Evolutionary conservation across 2,797 vertebrate species (phyloP), one percentile per base, ranked within the genome.

Genomic region (Spondyliosoma cantharus): DNA sequence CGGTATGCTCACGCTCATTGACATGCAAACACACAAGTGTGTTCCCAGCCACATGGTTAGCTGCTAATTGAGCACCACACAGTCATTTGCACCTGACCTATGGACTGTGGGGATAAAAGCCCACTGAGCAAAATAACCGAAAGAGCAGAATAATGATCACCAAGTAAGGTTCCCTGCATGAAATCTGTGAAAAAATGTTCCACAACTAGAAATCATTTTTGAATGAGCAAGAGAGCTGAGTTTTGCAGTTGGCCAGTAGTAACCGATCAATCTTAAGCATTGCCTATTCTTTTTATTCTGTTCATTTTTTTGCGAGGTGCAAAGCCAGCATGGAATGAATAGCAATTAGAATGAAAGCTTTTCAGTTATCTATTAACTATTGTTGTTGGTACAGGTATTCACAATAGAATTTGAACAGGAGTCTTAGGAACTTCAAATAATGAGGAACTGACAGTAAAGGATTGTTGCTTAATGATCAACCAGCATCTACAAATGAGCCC

Each of bases 391-490:
- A 71, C 16, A 49, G 16, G 58, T 50, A 46, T 65, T 71, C 3
- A 17, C 43, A 16, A 37, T 80, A 84, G 46, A 81, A 78, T 80
- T 82, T 5, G 37, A 58, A 46, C 58, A 58, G 42, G 57, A 49
- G 20, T 73, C 48, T 13, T 20, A 42, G 42, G 42, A 25, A 24
- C 4, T 48, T 29, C 22, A 74, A 78, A 75, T 50, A 74, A 59
- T 17, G 27, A 59, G 43, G 6, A 54, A 57, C 24, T 67, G 27
- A 19, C 11, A 56, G n/a, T 15, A 6, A 58, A 45, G 11, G 16
- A 48, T 65, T 83, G 13, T 56, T 61, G 14, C 63, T 86, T 71
- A 74, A 79, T 76, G n/a, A 82, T 86, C 27, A 79, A 70, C 27
- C 0, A 58, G 1, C 54, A 3, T 45, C 5, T 61, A 80, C 16